Percentiles rank a stretch among this genome's conserved stretches.
phyloP scores from a whole-genome alignment of 2,797 vertebrate species.

The Paguma larvata region DNA sequence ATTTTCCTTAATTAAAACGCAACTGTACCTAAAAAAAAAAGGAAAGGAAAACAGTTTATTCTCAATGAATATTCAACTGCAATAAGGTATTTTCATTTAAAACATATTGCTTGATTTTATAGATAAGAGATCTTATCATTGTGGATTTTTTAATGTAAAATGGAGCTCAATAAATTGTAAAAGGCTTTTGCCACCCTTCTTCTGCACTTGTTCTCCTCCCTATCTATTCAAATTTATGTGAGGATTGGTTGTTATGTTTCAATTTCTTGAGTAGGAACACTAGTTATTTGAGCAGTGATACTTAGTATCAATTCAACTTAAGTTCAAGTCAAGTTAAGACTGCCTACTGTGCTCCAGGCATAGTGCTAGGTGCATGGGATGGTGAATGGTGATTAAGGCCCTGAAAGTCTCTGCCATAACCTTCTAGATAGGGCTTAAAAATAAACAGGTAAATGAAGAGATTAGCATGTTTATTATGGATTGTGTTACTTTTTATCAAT shows the following conservation, averaged over 20 bases:
- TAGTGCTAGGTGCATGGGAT: no score
- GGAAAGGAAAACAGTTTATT: not conserved
- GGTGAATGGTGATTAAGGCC: not conserved
- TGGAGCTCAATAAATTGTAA: not conserved
- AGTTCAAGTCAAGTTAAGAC: not conserved
- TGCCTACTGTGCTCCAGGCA: not conserved
- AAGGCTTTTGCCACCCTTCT: not conserved
- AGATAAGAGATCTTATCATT: not conserved
- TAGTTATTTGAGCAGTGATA: not conserved
- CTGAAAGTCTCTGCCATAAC: not conserved
- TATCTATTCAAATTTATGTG: not conserved
- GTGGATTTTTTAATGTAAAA: not conserved
- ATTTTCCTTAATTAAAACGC: not conserved
- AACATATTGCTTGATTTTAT: not conserved
- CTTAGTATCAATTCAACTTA: not conserved
- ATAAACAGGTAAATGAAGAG: not conserved
- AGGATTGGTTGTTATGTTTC: not conserved
- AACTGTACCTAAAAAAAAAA: not conserved
- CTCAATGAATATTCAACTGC: not conserved
- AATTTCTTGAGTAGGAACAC: not conserved
- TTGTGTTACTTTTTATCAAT: not conserved
- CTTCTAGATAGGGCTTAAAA: not conserved
- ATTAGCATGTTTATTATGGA: not conserved
- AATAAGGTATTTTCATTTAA: conserved; percentile 9
- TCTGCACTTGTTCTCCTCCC: not conserved